phyloP scores from a whole-genome alignment of 2,888 invertebrate species.

The Disparrhopalites patrizii region DNA sequence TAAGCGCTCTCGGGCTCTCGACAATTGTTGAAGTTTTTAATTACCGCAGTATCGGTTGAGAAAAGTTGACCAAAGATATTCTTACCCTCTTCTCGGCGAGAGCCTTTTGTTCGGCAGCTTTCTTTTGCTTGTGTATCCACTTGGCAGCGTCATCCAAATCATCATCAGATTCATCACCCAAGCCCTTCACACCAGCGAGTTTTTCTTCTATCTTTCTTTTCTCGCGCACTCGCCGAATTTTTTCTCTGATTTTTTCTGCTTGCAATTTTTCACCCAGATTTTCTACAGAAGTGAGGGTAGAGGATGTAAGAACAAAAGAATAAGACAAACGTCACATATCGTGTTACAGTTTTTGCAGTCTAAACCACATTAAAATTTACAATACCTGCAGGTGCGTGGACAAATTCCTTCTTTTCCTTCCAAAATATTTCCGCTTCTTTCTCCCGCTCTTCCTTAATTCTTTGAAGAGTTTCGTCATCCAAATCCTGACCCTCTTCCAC shows the following conservation, averaged over 20 bases:
- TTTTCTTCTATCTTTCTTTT: constrained; percentile 72
- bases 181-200: constrained; percentile 58
- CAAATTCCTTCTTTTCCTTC: constrained; percentile 67
- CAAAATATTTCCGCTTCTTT: constrained; percentile 50
- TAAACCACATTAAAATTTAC: constrained; percentile 27
- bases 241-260: constrained; percentile 76
- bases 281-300: constrained; percentile 50
- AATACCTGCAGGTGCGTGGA: constrained; percentile 72
- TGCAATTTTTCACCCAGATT: constrained; percentile 69
- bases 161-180: constrained; percentile 67
- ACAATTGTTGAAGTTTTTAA: neutral
- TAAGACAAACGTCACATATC: neutral
- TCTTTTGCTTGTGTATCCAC: constrained; percentile 81
- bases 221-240: constrained; percentile 70
- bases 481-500: constrained; percentile 56
- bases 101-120: constrained; percentile 70
- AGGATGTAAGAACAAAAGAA: neutral
- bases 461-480: constrained; percentile 49
- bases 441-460: constrained; percentile 47
- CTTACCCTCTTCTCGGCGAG: constrained; percentile 77
- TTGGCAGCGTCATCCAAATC: constrained; percentile 68
- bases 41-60: neutral
- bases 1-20: neutral
- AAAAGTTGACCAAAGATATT: too few relatives aligned
- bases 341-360: neutral